phyloP scores from a whole-genome alignment of 2,113 vertebrate species.

The Melanerpes aurifrons region DNA sequence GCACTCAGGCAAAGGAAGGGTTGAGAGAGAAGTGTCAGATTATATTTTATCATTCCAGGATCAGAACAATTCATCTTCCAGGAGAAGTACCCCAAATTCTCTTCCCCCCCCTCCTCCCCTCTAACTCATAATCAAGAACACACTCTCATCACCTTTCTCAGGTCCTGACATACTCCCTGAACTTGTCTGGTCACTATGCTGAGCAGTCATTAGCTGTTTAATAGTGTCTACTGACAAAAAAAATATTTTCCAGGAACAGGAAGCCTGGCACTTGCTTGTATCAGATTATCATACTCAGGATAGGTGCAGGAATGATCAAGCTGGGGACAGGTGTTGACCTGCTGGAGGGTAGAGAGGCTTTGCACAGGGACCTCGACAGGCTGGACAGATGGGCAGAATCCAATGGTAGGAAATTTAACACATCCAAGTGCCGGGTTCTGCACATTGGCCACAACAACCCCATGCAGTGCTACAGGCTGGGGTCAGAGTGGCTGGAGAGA shows the following conservation, averaged over 20 bases:
- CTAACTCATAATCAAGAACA: neutral
- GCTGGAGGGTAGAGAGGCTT: too few relatives aligned
- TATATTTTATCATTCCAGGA: neutral
- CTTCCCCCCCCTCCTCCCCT: fast-evolving
- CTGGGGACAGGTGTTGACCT: too few relatives aligned
- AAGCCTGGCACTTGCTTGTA: neutral
- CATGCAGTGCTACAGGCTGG: too few relatives aligned
- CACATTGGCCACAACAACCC: too few relatives aligned
- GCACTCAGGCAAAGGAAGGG: neutral
- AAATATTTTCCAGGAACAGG: neutral
- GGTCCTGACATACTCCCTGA: neutral
- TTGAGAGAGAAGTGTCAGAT: neutral
- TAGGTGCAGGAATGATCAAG: neutral
- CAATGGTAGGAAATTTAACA: too few relatives aligned
- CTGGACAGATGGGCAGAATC: too few relatives aligned
- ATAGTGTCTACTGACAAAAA: neutral
- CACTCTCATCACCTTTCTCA: neutral
- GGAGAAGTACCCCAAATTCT: neutral
- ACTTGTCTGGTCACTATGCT: neutral
- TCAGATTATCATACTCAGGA: neutral
- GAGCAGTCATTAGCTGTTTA: neutral
- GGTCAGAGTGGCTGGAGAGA: too few relatives aligned
- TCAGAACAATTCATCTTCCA: neutral
- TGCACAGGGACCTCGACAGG: too few relatives aligned
- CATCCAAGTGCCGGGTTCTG: too few relatives aligned